Percentiles rank a stretch among this genome's conserved stretches.
phyloP scores from a whole-genome alignment of 2,888 invertebrate species.

The Liposcelis brunnea region DNA sequence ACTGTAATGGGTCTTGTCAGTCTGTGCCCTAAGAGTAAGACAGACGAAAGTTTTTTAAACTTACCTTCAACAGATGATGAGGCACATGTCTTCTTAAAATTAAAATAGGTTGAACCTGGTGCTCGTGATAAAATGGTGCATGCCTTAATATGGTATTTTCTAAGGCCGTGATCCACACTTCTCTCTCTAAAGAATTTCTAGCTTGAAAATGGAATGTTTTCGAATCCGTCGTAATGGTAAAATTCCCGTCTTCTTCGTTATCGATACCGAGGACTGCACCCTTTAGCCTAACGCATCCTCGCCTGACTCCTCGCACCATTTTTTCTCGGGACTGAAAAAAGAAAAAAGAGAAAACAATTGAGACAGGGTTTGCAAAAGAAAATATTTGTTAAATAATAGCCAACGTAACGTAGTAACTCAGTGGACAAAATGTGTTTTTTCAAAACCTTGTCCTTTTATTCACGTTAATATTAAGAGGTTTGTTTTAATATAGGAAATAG shows the following conservation, averaged over 20 bases:
- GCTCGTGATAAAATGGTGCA: slow-evolving; percentile 24
- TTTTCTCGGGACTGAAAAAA: slow-evolving; percentile 86
- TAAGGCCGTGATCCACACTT: slow-evolving; percentile 87
- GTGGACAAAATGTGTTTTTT: background rate
- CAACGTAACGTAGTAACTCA: too few relatives aligned
- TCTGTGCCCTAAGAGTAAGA: too few relatives aligned
- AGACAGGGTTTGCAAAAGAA: background rate
- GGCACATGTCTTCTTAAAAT: slow-evolving; percentile 4
- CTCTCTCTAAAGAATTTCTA: slow-evolving; percentile 82
- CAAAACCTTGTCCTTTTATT: slow-evolving; percentile 8
- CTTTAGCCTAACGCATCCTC: slow-evolving; percentile 93
- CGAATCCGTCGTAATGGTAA: slow-evolving; percentile 96
- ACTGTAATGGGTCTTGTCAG: too few relatives aligned
- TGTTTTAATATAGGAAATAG: too few relatives aligned
- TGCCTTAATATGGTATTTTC: slow-evolving; percentile 88
- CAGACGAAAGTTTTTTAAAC: too few relatives aligned
- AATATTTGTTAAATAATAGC: too few relatives aligned
- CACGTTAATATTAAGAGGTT: too few relatives aligned
- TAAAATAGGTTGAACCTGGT: background rate
- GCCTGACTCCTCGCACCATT: slow-evolving; percentile 91
- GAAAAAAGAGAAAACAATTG: slow-evolving; percentile 13
- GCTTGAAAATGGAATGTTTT: slow-evolving; percentile 99
- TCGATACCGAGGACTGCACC: slow-evolving; percentile 98
- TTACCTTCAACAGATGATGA: slow-evolving; percentile 4
- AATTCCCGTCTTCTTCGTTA: slow-evolving; percentile 97